Percentiles rank a stretch among this genome's conserved stretches.
Conservation (phyloP, 2,797 vertebrate species). For the Megaceryle alcyon region DNA sequence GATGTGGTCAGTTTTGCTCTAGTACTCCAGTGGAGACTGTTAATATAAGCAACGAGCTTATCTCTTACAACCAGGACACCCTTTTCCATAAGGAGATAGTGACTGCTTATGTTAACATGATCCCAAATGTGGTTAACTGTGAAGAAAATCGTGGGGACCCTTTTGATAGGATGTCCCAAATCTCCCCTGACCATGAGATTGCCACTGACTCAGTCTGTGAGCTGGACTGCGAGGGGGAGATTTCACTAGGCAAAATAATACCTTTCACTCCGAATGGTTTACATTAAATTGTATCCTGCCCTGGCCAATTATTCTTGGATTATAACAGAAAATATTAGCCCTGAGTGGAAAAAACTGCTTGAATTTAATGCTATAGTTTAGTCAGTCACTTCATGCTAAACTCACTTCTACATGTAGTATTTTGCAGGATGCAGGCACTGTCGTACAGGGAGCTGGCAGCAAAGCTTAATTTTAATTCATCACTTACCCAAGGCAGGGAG, state of each 20-base stretch:
- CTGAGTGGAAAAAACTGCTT: constrained; percentile 15
- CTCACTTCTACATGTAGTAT: not conserved
- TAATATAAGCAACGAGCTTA: constrained; percentile 92
- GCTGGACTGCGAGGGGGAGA: constrained; percentile 85
- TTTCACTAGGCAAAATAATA: constrained; percentile 85
- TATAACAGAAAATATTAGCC: not conserved
- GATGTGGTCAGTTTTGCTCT: constrained; percentile 85
- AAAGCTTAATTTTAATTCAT: not conserved
- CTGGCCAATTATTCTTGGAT: not conserved
- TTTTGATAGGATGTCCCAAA: constrained; percentile 85
- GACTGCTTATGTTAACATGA: constrained; percentile 86
- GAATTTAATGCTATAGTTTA: not conserved
- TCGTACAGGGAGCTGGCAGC: not conserved
- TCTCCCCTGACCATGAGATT: constrained; percentile 80
- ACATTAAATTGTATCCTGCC: constrained; percentile 72
- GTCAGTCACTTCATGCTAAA: constrained; percentile 11
- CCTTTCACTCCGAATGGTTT: constrained; percentile 88
- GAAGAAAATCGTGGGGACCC: constrained; percentile 79
- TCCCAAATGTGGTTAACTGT: constrained; percentile 87
- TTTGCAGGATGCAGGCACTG: not conserved
- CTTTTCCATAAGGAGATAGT: constrained; percentile 86
- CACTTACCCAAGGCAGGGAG: not conserved
- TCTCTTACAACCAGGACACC: constrained; percentile 91
- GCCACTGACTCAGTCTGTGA: constrained; percentile 86
- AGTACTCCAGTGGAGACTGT: constrained; percentile 87